A percentile compares a stretch with the other conserved stretches of the same genome.
Evolutionary conservation across 1,140 invertebrate species (phyloP).

Genomic region (Apis dorsata): DNA sequence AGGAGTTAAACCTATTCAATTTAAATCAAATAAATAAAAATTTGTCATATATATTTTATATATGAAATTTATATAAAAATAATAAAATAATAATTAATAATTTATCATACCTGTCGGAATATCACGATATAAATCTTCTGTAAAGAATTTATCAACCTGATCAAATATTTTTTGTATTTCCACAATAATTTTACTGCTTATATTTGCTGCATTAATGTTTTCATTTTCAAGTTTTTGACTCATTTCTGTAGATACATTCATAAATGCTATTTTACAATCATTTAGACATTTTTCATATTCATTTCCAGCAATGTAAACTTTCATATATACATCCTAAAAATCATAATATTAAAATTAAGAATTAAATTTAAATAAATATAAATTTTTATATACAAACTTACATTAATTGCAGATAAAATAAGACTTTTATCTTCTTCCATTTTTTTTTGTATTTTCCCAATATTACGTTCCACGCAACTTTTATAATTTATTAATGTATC

Average conservation of each 20-base stretch:
- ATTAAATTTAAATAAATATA: background rate
- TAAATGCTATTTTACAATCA: slow-evolving; percentile 53
- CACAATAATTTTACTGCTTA: slow-evolving; percentile 70
- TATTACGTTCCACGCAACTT: slow-evolving; percentile 56
- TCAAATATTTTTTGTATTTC: slow-evolving; percentile 67
- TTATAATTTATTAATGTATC: slow-evolving; percentile 65
- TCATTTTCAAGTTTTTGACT: slow-evolving; percentile 66
- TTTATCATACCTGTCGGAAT: slow-evolving; percentile 78
- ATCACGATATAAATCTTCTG: slow-evolving; percentile 80
- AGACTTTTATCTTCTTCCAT: slow-evolving; percentile 59
- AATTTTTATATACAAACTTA: slow-evolving; percentile 16
- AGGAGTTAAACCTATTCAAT: slow-evolving; percentile 82
- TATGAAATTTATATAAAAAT: background rate
- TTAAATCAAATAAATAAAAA: slow-evolving; percentile 74
- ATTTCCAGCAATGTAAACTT: slow-evolving; percentile 58
- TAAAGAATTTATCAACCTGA: slow-evolving; percentile 79
- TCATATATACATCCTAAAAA: slow-evolving; percentile 65
- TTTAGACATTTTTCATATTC: slow-evolving; percentile 66
- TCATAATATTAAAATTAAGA: slow-evolving; percentile 8
- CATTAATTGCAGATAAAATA: slow-evolving; percentile 36
- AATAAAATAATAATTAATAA: background rate
- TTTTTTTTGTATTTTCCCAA: slow-evolving; percentile 60
- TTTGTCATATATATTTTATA: slow-evolving; percentile 51
- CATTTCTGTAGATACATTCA: slow-evolving; percentile 59
- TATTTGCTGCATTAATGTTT: slow-evolving; percentile 61